phyloP scores from a whole-genome alignment of 1,140 invertebrate genomes.

The Homarus americanus region DNA sequence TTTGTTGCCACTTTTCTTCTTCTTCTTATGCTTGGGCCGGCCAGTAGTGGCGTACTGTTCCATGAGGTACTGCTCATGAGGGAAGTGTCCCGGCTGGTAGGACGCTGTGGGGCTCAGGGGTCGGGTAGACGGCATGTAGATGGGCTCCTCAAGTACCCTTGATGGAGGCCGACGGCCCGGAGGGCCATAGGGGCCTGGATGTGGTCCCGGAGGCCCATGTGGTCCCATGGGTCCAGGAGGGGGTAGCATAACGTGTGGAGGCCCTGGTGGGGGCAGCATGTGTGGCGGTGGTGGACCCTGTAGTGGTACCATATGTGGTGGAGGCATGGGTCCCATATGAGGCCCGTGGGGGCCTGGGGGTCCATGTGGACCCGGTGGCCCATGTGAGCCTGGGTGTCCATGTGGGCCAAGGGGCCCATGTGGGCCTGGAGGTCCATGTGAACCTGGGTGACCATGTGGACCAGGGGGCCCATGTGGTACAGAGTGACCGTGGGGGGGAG shows the following conservation, averaged over 20 bases:
- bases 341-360: slow-evolving; percentile 74
- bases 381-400: slow-evolving; percentile 74
- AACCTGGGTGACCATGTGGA: slow-evolving; percentile 68
- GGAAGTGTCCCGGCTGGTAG: slow-evolving; percentile 83
- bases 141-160: slow-evolving; percentile 81
- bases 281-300: slow-evolving; percentile 73
- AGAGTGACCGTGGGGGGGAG: slow-evolving; percentile 72
- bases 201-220: slow-evolving; percentile 66
- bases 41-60: slow-evolving; percentile 81
- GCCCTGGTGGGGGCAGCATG: slow-evolving; percentile 74
- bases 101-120: slow-evolving; percentile 82
- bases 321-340: slow-evolving; percentile 76
- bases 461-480: slow-evolving; percentile 74
- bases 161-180: slow-evolving; percentile 74
- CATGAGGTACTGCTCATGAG: slow-evolving; percentile 82
- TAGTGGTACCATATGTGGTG: slow-evolving; percentile 74
- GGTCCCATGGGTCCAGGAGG: slow-evolving; percentile 74
- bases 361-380: slow-evolving; percentile 75
- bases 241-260: slow-evolving; percentile 76
- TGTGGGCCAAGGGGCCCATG: slow-evolving; percentile 69
- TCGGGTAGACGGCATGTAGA: slow-evolving; percentile 82
- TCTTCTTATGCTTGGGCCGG: slow-evolving; percentile 75
- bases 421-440: slow-evolving; percentile 76
- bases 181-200: slow-evolving; percentile 68
- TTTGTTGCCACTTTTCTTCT: slow-evolving; percentile 77